phyloP scores from a whole-genome alignment of 1,140 invertebrate genomes.

The Chironomus tepperi region DNA sequence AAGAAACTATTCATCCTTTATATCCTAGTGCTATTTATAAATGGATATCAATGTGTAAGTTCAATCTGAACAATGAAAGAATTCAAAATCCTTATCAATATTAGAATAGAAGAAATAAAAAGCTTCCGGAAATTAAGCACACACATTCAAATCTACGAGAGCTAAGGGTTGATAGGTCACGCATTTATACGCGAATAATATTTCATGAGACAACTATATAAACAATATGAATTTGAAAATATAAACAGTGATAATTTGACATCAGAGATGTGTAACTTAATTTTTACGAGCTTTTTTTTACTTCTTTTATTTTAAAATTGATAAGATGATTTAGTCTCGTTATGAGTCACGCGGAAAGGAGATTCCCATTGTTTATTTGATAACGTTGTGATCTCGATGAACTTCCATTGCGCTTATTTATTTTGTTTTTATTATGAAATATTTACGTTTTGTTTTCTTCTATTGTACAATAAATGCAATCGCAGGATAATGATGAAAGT shows the following conservation, averaged over 20 bases:
- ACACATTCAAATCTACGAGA: background rate
- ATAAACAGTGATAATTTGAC: background rate
- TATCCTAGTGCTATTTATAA: background rate
- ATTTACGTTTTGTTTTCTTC: background rate
- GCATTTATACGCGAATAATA: background rate
- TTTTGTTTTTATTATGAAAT: background rate
- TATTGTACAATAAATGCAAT: background rate
- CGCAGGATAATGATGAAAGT: background rate
- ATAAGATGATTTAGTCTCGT: background rate
- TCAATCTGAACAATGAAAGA: background rate
- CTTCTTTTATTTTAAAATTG: background rate
- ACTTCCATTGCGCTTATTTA: background rate
- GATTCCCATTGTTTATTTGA: no score
- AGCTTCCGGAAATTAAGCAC: conserved; percentile 13
- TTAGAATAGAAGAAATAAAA: background rate
- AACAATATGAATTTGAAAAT: background rate
- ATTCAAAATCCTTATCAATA: background rate
- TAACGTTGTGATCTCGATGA: no score
- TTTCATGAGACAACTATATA: background rate
- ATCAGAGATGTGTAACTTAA: no score
- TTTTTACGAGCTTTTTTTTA: no score
- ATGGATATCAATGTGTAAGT: background rate
- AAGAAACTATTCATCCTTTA: background rate
- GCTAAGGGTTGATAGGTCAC: conserved; percentile 20
- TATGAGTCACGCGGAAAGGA: background rate